phyloP scores from a whole-genome alignment of 2,113 vertebrate genomes.

The Periophthalmodon schlosseri region DNA sequence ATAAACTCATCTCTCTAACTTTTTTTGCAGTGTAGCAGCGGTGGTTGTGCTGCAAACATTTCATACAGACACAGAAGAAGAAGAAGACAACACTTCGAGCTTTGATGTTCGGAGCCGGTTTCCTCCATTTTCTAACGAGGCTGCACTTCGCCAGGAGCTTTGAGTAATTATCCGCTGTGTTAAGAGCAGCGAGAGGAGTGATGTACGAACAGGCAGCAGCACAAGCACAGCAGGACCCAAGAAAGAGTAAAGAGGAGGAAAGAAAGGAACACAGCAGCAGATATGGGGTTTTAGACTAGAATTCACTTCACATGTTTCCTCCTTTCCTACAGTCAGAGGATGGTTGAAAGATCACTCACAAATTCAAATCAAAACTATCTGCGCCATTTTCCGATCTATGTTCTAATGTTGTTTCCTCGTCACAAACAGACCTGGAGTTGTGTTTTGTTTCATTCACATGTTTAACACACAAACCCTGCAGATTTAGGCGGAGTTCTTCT shows the following conservation, averaged over 20 bases:
- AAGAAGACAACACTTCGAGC: slow-evolving; percentile 19
- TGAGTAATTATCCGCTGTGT: slow-evolving; percentile 55
- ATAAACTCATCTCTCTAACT: not conserved
- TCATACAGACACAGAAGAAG: slow-evolving; percentile 25
- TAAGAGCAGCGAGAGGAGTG: slow-evolving; percentile 23
- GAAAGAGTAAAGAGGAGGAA: not conserved
- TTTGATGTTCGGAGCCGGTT: slow-evolving; percentile 58
- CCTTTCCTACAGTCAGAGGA: too few relatives aligned
- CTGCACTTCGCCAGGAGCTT: slow-evolving; percentile 53
- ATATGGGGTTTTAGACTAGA: slow-evolving; percentile 23
- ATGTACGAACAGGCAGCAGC: slow-evolving; percentile 13
- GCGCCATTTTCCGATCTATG: too few relatives aligned
- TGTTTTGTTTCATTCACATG: too few relatives aligned
- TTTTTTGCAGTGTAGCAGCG: not conserved
- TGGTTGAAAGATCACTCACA: too few relatives aligned
- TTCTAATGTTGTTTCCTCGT: too few relatives aligned
- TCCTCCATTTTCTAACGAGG: slow-evolving; percentile 37
- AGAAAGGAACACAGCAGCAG: not conserved
- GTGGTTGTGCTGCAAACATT: slow-evolving; percentile 29
- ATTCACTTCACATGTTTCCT: slow-evolving; percentile 17
- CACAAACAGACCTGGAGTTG: too few relatives aligned
- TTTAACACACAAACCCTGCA: too few relatives aligned
- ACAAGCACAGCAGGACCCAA: slow-evolving; percentile 23
- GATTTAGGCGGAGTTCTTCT: too few relatives aligned
- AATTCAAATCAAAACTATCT: too few relatives aligned